Base-by-base conservation (phyloP, 1,140 invertebrate species). In the Belonocnema kinseyi region DNA sequence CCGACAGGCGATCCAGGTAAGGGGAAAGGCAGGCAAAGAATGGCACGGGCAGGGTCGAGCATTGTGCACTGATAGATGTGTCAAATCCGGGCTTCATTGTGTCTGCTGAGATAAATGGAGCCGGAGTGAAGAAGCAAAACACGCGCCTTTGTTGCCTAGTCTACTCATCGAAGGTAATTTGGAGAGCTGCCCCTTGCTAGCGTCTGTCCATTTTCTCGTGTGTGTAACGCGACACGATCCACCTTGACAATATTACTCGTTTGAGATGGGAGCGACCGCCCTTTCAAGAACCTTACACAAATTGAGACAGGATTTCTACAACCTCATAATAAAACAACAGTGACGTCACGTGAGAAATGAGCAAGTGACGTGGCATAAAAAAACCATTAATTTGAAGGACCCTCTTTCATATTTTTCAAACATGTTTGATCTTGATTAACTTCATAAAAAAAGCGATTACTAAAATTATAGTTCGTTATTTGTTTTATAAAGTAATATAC, bases 21-120 rank as follows among this genome's bases (percentile, higher is more conserved):
- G 78, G 56, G 66, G 74, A 72, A 58, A 19, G 81, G 75, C 82
- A 85, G 78, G 80, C 76, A 78, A 86, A 88, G 80, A 87, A 85
- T 80, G 78, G 80, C 78, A 76, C 77, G 82, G 78, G 75, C 72
- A 82, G 82, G 82, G 81, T 71, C 70, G 80, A 83, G 83, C 85
- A 89, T 89, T 90, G 87, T 92, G 87, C 87, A 87, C 90, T 92
- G 92, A 92, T 92, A 92, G 92, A 92, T 92, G 91, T 92, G 92
- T 92, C 91, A 92, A 92, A 92, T 92, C 86, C 88, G 90, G 88
- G 86, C 87, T 88, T 89, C 89, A 92, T 92, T 92, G 91, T 92
- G 87, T 79, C 81, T 82, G 83, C 85, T 83, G 89, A 92, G 90
- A 92, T 92, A 92, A 92, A 92, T 92, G 91, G 90, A 87, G 84